Evolutionary conservation across 2,113 vertebrate species (phyloP).

Genomic region (Raja brachyura): DNA sequence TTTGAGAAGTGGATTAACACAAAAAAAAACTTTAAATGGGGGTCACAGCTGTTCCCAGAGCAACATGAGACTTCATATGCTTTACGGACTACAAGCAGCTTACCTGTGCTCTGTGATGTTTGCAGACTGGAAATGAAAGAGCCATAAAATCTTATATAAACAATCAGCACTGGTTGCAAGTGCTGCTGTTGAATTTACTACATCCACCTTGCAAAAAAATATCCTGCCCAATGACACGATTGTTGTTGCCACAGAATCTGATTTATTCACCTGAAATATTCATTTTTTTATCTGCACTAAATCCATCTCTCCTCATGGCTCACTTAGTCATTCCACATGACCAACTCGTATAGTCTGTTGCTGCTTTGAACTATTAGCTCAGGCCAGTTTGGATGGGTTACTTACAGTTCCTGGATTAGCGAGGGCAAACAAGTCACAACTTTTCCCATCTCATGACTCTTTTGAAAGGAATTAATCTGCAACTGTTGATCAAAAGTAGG

Average conservation of each 20-base stretch:
- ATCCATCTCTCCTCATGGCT: neutral
- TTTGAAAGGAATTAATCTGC: neutral
- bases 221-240: no score
- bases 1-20: neutral
- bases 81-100: neutral
- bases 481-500: neutral
- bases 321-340: neutral
- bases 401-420: neutral
- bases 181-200: conserved; percentile 19
- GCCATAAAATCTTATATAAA: neutral
- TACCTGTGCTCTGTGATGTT: conserved; percentile 17
- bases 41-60: conserved; percentile 2
- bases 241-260: neutral
- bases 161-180: neutral
- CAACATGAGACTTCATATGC: neutral
- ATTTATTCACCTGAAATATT: neutral
- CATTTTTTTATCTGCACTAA: neutral
- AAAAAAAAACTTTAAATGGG: neutral
- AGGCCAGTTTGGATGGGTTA: neutral
- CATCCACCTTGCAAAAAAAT: neutral
- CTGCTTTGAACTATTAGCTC: neutral
- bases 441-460: neutral
- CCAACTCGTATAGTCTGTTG: neutral
- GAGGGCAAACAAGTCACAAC: neutral
- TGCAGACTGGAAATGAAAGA: neutral